A percentile compares a stretch with the other conserved stretches of the same genome.
Evolutionary conservation across 2,113 vertebrate genomes (phyloP).

Genomic region (Oreochromis tanganicae): DNA sequence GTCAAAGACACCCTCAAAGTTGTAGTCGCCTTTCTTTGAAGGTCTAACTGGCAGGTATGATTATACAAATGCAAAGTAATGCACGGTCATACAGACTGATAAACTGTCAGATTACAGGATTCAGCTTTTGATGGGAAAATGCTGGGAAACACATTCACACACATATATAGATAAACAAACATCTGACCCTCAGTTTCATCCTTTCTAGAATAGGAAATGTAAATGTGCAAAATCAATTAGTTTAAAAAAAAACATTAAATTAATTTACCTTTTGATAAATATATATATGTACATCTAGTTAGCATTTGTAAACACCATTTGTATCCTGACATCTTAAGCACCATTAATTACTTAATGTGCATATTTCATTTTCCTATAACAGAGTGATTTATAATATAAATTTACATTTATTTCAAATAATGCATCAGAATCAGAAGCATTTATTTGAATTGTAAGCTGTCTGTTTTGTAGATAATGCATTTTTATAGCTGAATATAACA

Average conservation of each 20-base stretch:
- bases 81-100: background rate
- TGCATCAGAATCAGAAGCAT: background rate
- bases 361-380: background rate
- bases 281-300: background rate
- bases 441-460: background rate
- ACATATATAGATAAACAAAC: background rate
- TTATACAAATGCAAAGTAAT: background rate
- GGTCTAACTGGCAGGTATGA: background rate
- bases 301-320: background rate
- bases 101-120: background rate
- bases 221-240: background rate
- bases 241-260: fast-evolving
- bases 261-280: background rate
- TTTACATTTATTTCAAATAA: background rate
- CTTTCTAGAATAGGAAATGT: background rate
- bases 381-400: background rate
- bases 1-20: background rate
- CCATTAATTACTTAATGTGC: background rate
- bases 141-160: background rate
- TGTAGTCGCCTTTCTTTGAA: background rate
- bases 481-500: background rate
- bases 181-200: background rate
- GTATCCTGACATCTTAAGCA: background rate
- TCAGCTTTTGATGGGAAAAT: background rate
- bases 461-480: background rate